Percentiles rank a stretch among this genome's conserved stretches.
Conservation (phyloP, 2,888 invertebrate genomes). For the Phasia obesa region DNA sequence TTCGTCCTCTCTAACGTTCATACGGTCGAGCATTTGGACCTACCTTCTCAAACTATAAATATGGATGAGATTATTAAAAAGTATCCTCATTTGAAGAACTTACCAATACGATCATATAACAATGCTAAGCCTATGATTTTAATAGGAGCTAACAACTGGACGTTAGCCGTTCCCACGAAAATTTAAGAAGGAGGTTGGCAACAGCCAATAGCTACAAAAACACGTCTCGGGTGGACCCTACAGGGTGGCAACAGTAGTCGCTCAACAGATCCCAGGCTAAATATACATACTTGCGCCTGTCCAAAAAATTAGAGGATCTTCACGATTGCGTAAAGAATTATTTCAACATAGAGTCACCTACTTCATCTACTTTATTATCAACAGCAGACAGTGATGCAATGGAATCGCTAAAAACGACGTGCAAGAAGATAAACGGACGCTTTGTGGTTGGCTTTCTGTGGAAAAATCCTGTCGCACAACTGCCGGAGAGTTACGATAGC, state of each 20-base stretch:
- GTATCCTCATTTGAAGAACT: too few relatives aligned
- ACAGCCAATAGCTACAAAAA: slow-evolving; percentile 21
- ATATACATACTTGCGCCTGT: slow-evolving; percentile 3
- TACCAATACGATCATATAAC: background rate
- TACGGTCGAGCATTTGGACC: background rate
- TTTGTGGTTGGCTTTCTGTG: slow-evolving; percentile 31
- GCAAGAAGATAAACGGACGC: slow-evolving; percentile 14
- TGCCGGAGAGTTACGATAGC: too few relatives aligned
- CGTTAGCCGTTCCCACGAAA: slow-evolving; percentile 1
- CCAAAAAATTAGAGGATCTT: slow-evolving; percentile 5
- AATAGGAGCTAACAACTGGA: slow-evolving; percentile 11
- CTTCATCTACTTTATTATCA: slow-evolving; percentile 6
- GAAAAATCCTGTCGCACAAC: slow-evolving; percentile 18
- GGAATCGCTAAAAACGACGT: slow-evolving; percentile 61
- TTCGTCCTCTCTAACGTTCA: too few relatives aligned
- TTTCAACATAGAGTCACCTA: slow-evolving; percentile 27
- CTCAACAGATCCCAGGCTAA: background rate
- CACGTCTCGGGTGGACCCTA: too few relatives aligned
- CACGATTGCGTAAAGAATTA: slow-evolving; percentile 12
- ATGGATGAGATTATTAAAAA: background rate
- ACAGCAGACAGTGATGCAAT: slow-evolving; percentile 11
- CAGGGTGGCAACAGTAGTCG: background rate
- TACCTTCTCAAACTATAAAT: background rate
- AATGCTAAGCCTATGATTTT: background rate
- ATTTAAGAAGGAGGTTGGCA: slow-evolving; percentile 21